A percentile compares a stretch with the other conserved stretches of the same genome.
Conservation (phyloP, 2,797 vertebrate genomes). For the Pseudomugil gertrudae region DNA sequence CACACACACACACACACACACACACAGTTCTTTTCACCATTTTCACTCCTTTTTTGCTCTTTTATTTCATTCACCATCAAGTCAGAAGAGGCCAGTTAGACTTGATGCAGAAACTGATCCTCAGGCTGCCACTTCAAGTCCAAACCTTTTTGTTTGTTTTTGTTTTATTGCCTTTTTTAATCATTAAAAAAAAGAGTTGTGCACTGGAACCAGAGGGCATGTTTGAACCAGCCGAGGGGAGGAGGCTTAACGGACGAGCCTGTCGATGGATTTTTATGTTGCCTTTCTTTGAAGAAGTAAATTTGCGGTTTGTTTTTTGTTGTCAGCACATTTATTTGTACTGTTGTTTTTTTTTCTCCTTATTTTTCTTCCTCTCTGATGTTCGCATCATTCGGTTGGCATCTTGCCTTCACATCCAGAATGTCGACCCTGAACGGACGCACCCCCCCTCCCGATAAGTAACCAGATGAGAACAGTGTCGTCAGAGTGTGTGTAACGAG, state of each 20-base stretch:
- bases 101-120: slow-evolving; percentile 33
- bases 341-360: slow-evolving; percentile 3
- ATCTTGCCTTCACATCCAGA: slow-evolving; percentile 63
- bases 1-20: slow-evolving; percentile 38
- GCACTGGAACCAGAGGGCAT: slow-evolving; percentile 74
- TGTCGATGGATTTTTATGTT: slow-evolving; percentile 57
- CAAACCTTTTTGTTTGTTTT: slow-evolving; percentile 31
- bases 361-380: not conserved
- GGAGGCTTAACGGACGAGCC: slow-evolving; percentile 17
- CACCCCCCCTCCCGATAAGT: slow-evolving; percentile 16
- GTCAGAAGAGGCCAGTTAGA: slow-evolving; percentile 60
- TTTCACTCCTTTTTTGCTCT: slow-evolving; percentile 37
- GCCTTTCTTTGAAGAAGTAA: slow-evolving; percentile 71
- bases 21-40: slow-evolving; percentile 48
- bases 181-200: slow-evolving; percentile 58
- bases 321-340: slow-evolving; percentile 56
- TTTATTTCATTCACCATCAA: slow-evolving; percentile 2
- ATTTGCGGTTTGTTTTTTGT: slow-evolving; percentile 45
- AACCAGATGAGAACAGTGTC: slow-evolving; percentile 36
- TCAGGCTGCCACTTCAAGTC: slow-evolving; percentile 47
- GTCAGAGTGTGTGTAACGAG: slow-evolving; percentile 44
- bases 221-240: slow-evolving; percentile 30
- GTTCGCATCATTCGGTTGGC: slow-evolving; percentile 53
- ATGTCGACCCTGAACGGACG: slow-evolving; percentile 51
- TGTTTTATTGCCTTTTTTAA: slow-evolving; percentile 53